phyloP scores from a whole-genome alignment of 2,797 vertebrate genomes.

The Pteropus rufus region DNA sequence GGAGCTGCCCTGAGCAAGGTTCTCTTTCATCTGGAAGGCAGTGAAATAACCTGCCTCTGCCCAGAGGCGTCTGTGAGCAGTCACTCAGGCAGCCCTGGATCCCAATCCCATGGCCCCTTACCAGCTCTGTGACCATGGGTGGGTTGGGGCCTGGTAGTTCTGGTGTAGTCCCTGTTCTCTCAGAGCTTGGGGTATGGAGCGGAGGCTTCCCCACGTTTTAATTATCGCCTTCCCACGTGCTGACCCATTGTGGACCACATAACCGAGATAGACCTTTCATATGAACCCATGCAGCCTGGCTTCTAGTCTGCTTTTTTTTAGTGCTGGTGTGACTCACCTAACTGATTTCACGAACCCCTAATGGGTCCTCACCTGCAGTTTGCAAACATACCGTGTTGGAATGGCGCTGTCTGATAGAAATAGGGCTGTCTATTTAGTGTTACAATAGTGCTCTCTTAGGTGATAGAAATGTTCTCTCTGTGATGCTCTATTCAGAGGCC shows the following conservation, averaged over 20 bases:
- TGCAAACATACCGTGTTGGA: not conserved
- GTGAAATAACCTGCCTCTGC: not conserved
- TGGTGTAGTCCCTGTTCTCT: not conserved
- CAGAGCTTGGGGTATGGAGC: not conserved
- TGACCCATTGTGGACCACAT: not conserved
- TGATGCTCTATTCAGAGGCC: not conserved
- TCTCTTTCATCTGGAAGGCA: not conserved
- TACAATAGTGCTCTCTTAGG: not conserved
- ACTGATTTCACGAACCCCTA: not conserved
- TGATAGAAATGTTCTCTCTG: not conserved
- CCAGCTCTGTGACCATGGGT: not conserved
- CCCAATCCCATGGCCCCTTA: not conserved
- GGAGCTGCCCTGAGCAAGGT: not conserved
- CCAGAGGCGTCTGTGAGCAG: too few species aligned
- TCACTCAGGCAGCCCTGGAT: not conserved
- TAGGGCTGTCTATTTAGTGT: too few species aligned
- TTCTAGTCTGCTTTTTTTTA: not conserved
- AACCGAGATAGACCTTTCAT: not conserved
- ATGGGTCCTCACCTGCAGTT: not conserved
- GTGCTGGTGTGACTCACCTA: not conserved
- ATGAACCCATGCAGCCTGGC: not conserved
- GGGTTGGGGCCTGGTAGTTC: not conserved
- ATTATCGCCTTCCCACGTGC: not conserved
- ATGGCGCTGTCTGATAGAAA: not conserved
- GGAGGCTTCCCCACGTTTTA: not conserved